Evolutionary conservation across 2,888 invertebrate species (phyloP).

Genomic region (Papilio elwesi): DNA sequence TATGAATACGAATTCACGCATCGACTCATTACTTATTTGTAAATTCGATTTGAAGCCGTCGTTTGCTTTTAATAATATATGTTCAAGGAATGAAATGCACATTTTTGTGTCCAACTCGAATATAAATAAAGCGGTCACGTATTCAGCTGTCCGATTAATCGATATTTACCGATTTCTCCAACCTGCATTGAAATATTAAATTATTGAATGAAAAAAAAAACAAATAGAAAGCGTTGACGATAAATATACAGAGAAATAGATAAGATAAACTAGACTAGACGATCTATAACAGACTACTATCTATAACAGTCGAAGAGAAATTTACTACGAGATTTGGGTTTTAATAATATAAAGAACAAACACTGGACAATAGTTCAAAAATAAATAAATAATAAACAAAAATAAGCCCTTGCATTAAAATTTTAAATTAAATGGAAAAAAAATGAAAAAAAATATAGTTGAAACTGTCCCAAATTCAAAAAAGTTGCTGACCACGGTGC

Average conservation of each 20-base stretch:
- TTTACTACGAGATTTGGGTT: not conserved
- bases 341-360: not conserved
- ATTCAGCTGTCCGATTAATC: slow-evolving; percentile 15
- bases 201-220: slow-evolving; percentile 5
- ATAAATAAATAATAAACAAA: no score
- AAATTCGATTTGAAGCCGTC: slow-evolving; percentile 11
- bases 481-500: no score
- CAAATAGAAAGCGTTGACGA: not conserved
- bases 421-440: no score
- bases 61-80: slow-evolving; percentile 34
- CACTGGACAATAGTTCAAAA: no score
- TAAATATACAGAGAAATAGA: not conserved
- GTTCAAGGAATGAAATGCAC: slow-evolving; percentile 29
- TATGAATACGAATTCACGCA: slow-evolving; percentile 9
- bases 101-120: slow-evolving; percentile 19
- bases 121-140: slow-evolving; percentile 24
- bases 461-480: no score
- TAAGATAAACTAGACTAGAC: not conserved
- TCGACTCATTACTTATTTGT: slow-evolving; percentile 26
- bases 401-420: no score
- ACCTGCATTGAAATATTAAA: slow-evolving; percentile 16
- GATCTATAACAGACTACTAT: no score
- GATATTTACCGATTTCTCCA: slow-evolving; percentile 22
- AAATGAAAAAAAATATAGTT: no score
- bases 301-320: not conserved